Evolutionary conservation across 2,113 vertebrate species (phyloP).

Genomic region (Prionailurus bengalensis): DNA sequence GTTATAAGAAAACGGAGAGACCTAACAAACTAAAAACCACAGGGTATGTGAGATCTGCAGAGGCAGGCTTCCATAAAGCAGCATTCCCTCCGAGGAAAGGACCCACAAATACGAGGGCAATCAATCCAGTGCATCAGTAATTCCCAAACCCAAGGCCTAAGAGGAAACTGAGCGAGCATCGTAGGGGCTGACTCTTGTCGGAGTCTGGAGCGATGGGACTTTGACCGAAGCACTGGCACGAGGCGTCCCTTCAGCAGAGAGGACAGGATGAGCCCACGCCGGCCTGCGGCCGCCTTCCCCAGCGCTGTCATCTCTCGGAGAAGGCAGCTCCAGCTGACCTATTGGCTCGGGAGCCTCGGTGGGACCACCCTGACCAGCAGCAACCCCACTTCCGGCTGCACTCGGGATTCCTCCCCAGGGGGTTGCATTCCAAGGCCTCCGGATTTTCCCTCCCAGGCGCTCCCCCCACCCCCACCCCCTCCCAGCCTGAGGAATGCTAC

Average conservation of each 20-base stretch:
- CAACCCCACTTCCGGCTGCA: neutral
- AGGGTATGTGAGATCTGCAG: neutral
- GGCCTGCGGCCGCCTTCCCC: too few species aligned
- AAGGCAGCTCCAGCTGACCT: neutral
- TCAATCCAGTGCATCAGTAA: neutral
- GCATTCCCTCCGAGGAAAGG: neutral
- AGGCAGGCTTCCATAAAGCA: neutral
- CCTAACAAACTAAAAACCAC: neutral
- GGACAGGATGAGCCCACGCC: accelerated
- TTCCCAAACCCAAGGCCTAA: neutral
- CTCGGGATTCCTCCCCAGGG: neutral
- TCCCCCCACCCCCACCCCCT: neutral
- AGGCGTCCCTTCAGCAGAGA: neutral
- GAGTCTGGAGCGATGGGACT: neutral
- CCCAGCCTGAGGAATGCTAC: neutral
- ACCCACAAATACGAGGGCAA: neutral
- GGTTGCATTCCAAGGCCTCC: neutral
- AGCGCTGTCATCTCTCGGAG: neutral
- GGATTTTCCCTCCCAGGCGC: neutral
- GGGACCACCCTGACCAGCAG: neutral
- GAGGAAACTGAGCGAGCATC: neutral
- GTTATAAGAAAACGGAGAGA: neutral
- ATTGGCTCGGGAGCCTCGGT: neutral
- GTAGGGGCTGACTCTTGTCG: neutral
- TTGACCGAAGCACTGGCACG: neutral